These are phyloP conservation scores for Bujurquina vittata DNA, from an alignment of 2,113 vertebrate species.

Conservation along the genomic window DNA sequence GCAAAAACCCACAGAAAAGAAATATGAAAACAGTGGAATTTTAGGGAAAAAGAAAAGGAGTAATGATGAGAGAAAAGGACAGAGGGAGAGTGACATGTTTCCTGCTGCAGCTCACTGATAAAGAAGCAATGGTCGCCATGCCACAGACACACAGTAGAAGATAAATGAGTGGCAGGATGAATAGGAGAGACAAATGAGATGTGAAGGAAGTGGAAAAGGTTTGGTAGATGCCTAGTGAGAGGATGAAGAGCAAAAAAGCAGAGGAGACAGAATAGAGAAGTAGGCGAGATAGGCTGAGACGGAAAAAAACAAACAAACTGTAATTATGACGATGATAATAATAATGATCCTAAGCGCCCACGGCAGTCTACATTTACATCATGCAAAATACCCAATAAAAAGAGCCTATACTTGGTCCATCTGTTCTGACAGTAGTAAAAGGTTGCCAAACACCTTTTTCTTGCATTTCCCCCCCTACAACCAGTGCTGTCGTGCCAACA, in stretches of 20 bases:
- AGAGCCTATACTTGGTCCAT: neutral
- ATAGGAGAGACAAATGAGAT: slow-evolving; percentile 49
- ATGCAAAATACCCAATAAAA: neutral
- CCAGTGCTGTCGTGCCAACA: neutral
- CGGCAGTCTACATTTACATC: neutral
- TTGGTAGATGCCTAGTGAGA: slow-evolving; percentile 18
- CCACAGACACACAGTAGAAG: slow-evolving; percentile 43
- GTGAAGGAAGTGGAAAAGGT: slow-evolving; percentile 24
- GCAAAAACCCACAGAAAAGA: slow-evolving; percentile 4
- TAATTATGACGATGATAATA: slow-evolving; percentile 18
- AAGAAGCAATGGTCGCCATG: slow-evolving; percentile 50
- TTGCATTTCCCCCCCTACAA: neutral
- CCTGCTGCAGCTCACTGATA: slow-evolving; percentile 63
- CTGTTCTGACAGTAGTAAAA: neutral
- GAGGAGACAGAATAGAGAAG: slow-evolving; percentile 3
- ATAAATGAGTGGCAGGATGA: slow-evolving; percentile 55
- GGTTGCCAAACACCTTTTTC: neutral
- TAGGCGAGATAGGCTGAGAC: slow-evolving; percentile 3
- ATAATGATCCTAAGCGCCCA: slow-evolving; percentile 1
- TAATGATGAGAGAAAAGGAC: slow-evolving; percentile 36
- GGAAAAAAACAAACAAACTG: neutral
- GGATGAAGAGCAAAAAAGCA: neutral
- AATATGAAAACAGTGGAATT: slow-evolving; percentile 12
- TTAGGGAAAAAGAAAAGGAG: slow-evolving; percentile 35
- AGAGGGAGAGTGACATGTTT: slow-evolving; percentile 41